Base-by-base conservation (phyloP, 2,888 invertebrate genomes). In the Amblyjoppa proteus region DNA sequence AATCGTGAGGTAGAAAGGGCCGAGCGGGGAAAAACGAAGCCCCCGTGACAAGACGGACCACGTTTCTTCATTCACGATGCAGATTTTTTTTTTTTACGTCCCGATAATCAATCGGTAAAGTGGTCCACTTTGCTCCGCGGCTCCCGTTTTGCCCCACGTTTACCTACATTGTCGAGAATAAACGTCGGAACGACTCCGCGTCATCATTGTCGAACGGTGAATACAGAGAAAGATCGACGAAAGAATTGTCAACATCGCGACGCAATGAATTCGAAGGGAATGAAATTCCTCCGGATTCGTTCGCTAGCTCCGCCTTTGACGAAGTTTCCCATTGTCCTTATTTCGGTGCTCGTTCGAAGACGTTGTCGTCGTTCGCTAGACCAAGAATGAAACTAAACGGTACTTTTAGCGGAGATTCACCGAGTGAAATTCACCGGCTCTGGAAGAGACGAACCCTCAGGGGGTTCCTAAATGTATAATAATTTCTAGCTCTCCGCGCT, bases 271-370 rank as follows among this genome's bases (percentile, higher is more conserved):
- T 83, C 31, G 28, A 73, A 68, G 64, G 77, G 68, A 51, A 84
- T 84, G 81, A 85, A 87, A 86, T 80, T 80, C 71, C 78, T 38
- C 74, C 41, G n/a, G 68, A 64, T 77, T 89, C 80, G 79, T 78
- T 70, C 74, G 61, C 28, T n/a, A 61, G 61, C 68, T 71, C 49
- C 9, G 7, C 11, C 28, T 28, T 58, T 70, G 69, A 49, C 70
- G 56, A 82, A 82, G 76, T 82, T 82, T 66, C 38, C 77, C 45
- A 77, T 77, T 82, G 76, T 82, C 51, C 71, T 13, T 45, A 13
- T 13, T 7, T 9, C 61, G 5, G 31, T 70, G 41, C 69, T 76
- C 70, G 51, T 51, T 58, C 49, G 53, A n/a, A 81, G 83, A 87
- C 38, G 84, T 74, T 61, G 77, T 58, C 82, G 75, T 71, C 83